A percentile compares a stretch with the other conserved stretches of the same genome.
Conservation (phyloP, 2,797 vertebrate genomes). For the Poecilia picta region DNA sequence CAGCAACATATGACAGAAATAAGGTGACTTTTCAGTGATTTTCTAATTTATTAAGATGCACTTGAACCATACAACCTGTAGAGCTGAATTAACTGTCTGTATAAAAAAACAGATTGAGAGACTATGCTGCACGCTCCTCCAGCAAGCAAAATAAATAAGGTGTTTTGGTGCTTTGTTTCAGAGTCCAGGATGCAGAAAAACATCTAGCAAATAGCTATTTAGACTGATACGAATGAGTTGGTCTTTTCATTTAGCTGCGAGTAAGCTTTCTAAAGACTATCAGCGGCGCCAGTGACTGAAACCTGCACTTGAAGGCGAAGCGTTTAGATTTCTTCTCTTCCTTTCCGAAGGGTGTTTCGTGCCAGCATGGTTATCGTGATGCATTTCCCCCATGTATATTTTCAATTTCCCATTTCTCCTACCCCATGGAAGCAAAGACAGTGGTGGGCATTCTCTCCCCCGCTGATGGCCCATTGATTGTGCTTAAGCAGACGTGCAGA, state of each 20-base stretch:
- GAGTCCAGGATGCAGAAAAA: conserved; percentile 46
- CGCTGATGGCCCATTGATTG: conserved; percentile 81
- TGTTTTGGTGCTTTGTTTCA: conserved; percentile 56
- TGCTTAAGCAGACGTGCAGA: conserved; percentile 83
- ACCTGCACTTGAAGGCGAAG: conserved; percentile 54
- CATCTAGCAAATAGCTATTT: conserved; percentile 52
- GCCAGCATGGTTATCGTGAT: conserved; percentile 59
- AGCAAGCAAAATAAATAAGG: conserved; percentile 46
- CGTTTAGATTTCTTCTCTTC: conserved; percentile 60
- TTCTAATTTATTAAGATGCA: background rate
- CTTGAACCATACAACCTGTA: conserved; percentile 18
- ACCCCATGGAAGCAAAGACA: conserved; percentile 74
- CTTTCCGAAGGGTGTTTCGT: conserved; percentile 60
- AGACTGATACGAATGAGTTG: conserved; percentile 41
- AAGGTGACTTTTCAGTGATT: background rate
- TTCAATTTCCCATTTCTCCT: conserved; percentile 75
- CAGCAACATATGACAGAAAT: background rate
- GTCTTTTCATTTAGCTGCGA: conserved; percentile 49
- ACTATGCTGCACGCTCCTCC: conserved; percentile 33
- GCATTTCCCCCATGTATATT: conserved; percentile 78
- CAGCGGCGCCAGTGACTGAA: conserved; percentile 30
- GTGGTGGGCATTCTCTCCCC: conserved; percentile 68
- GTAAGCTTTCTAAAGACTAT: conserved; percentile 54
- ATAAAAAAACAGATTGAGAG: conserved; percentile 23
- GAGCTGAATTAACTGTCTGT: conserved; percentile 34